Evolutionary conservation across 64 coral and sea anemone genomes (phyloP), one percentile per base, ranked within the genome.

Genomic region (Montipora cactus): DNA sequence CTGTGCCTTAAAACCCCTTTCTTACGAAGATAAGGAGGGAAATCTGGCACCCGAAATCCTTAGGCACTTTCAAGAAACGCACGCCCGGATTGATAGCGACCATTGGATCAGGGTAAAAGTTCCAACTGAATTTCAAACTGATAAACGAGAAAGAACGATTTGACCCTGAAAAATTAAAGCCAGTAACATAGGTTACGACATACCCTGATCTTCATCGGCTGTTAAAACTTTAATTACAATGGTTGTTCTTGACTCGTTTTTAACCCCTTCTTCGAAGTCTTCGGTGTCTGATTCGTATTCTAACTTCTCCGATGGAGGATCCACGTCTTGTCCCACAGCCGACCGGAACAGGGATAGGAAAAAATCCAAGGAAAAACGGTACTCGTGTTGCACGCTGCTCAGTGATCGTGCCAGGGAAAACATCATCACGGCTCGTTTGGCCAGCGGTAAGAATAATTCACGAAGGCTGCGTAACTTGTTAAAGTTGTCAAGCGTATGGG

Each of bases 341-440:
- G 90, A 84, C 19, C 92, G 89, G 83, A 95, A 98, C 50, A 98
- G 49, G 13, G 77, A 89, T 58, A 98, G 55, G 68, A 95, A 98
- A 25, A 95, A 98, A 16, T 87, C 97, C 21, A 95, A 45, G 59
- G 95, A 95, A 49, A 98, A 98, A 18, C 97, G 97, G 47, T 95
- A 98, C 57, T 98, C 94, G 55, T 98, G 97, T 13, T 98, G 97
- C 44, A 98, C 81, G 19, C 87, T 82, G 71, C 88, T 91, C 72
- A 98, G 73, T n/a, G 88, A 91, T 44, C 85, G 94, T 19, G 94
- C 74, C 15, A 95, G 91, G 23, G 80, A 88, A 57, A 94, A 98
- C 78, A 98, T 73, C 14, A 95, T 87, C 47, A 95, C 94, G 14
- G 89, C 97, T 15, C 91, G 91, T 57, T 91, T 93, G 58, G 97